These are phyloP conservation scores for Agrilus cyanescens DNA, from an alignment of 2,888 invertebrate species.

Conservation along the genomic window DNA sequence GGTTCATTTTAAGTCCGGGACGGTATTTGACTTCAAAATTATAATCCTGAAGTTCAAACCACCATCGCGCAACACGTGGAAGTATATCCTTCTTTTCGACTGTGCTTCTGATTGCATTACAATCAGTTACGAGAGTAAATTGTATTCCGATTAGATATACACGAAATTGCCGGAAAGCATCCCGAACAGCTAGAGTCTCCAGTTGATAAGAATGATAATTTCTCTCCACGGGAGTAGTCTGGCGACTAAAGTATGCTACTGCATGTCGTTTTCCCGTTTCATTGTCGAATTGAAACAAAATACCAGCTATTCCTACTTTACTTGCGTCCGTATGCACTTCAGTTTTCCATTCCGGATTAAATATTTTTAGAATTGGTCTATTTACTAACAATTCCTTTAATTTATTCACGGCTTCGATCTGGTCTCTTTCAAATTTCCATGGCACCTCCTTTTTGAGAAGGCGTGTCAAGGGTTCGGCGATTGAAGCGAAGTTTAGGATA, in stretches of 20 bases:
- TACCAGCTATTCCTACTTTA: too few species aligned
- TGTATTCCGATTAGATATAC: too few species aligned
- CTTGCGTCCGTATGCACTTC: constrained; percentile 7
- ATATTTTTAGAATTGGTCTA: constrained; percentile 5
- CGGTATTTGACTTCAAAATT: constrained; percentile 1
- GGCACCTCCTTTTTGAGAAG: background rate
- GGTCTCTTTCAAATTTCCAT: constrained; percentile 3
- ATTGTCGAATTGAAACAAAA: constrained; percentile 4
- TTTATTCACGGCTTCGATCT: background rate
- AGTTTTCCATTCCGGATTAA: constrained; percentile 3
- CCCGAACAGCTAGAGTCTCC: too few species aligned
- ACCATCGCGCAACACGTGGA: too few species aligned
- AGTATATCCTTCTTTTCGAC: too few species aligned
- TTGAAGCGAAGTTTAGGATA: background rate
- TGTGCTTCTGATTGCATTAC: too few species aligned
- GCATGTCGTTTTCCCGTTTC: constrained; percentile 1
- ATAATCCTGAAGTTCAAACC: too few species aligned
- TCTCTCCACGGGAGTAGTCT: constrained; percentile 2
- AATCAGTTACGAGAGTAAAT: too few species aligned
- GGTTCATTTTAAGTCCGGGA: constrained; percentile 1
- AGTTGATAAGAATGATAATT: constrained; percentile 6
- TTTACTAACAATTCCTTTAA: constrained; percentile 3
- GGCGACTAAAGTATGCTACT: constrained; percentile 3
- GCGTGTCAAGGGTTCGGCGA: constrained; percentile 2
- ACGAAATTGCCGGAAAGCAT: too few species aligned